A percentile compares a stretch with the other conserved stretches of the same genome.
These are phyloP conservation scores for Micronisus gabar DNA, from an alignment of 2,113 vertebrate genomes.

Conservation along the genomic window DNA sequence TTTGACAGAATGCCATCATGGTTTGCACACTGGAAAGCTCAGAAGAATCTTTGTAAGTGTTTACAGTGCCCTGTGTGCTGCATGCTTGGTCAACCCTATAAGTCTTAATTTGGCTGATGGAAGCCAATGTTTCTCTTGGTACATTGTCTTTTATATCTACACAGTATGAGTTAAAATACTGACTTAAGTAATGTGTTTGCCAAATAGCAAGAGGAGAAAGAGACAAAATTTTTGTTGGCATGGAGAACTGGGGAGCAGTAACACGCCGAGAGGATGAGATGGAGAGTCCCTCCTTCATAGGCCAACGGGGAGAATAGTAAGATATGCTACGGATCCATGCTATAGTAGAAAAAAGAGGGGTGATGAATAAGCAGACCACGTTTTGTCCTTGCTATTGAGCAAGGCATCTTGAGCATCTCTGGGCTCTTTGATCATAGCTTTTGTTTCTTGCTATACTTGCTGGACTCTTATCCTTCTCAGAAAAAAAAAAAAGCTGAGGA, in stretches of 20 bases:
- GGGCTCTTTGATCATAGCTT: background rate
- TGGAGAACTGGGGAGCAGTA: background rate
- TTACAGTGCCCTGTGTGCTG: background rate
- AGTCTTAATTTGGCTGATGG: background rate
- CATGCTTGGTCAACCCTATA: background rate
- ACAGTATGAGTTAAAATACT: background rate
- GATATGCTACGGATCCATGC: fast-evolving
- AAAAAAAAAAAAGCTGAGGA: background rate
- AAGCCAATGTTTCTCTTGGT: background rate
- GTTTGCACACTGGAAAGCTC: background rate
- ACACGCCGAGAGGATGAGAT: background rate
- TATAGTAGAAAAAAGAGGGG: background rate
- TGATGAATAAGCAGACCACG: background rate
- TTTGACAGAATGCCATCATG: background rate
- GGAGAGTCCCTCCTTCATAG: background rate
- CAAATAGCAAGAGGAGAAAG: background rate
- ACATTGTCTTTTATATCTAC: background rate
- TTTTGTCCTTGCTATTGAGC: background rate
- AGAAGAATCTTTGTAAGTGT: background rate
- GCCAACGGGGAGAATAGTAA: background rate
- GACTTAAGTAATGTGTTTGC: background rate
- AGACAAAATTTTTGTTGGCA: background rate
- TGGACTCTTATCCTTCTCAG: background rate
- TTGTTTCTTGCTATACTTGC: background rate
- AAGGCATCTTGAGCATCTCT: background rate